Evolutionary conservation across 2,797 vertebrate species (phyloP).

Genomic region (Setipinna tenuifilis): DNA sequence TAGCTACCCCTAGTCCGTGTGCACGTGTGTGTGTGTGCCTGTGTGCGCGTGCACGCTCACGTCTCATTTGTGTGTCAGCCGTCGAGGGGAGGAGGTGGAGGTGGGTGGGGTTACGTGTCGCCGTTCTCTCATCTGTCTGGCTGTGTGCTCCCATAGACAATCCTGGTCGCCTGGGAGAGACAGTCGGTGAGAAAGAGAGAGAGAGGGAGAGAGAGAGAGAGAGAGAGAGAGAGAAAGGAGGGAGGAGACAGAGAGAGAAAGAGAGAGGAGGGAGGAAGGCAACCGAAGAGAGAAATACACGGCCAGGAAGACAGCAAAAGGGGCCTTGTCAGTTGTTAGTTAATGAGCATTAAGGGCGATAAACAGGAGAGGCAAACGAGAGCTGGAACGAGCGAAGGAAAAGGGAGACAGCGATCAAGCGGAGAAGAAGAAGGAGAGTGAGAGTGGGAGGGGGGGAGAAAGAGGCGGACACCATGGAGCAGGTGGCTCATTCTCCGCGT

Average conservation of each 20-base stretch:
- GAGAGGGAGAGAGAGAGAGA: slow-evolving; percentile 43
- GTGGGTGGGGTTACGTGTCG: slow-evolving; percentile 52
- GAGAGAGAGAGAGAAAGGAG: slow-evolving; percentile 32
- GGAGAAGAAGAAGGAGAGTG: slow-evolving; percentile 52
- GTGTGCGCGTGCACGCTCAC: slow-evolving; percentile 18
- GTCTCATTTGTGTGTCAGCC: slow-evolving; percentile 35
- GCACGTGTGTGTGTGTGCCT: slow-evolving; percentile 7
- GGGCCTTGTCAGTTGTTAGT: slow-evolving; percentile 46
- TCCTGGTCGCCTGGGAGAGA: slow-evolving; percentile 61
- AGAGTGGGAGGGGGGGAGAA: slow-evolving; percentile 59
- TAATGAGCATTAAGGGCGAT: slow-evolving; percentile 36
- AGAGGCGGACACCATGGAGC: slow-evolving; percentile 78
- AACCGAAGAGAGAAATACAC: slow-evolving; percentile 34
- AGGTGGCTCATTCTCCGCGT: slow-evolving; percentile 69
- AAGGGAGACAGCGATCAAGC: neutral
- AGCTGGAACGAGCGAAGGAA: slow-evolving; percentile 47
- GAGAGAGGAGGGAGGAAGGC: slow-evolving; percentile 41
- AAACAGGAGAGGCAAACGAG: slow-evolving; percentile 16
- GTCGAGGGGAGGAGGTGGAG: slow-evolving; percentile 49
- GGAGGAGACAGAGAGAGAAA: slow-evolving; percentile 44
- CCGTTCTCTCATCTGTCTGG: slow-evolving; percentile 53
- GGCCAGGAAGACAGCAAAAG: slow-evolving; percentile 34
- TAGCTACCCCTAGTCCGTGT: slow-evolving; percentile 29
- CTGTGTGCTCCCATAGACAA: slow-evolving; percentile 61
- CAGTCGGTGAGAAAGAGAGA: slow-evolving; percentile 38